These are phyloP conservation scores for Catharus minimus DNA, from an alignment of 2,113 vertebrate genomes.

Conservation along the genomic window DNA sequence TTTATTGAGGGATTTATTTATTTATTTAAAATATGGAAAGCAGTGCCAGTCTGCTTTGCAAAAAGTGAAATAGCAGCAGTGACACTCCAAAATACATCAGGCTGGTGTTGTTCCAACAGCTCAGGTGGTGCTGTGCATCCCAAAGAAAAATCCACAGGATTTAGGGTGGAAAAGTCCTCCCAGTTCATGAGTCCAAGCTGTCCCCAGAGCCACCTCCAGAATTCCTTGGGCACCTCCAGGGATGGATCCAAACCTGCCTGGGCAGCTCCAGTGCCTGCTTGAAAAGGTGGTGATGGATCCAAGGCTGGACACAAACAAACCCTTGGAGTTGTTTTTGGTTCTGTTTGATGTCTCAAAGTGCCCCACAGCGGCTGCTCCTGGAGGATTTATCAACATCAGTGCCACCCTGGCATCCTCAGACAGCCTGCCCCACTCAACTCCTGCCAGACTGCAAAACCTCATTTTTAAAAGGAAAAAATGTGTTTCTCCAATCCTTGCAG, in stretches of 20 bases:
- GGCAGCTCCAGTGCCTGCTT: accelerated
- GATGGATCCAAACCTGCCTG: not conserved
- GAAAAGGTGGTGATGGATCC: not conserved
- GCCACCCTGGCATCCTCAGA: not conserved
- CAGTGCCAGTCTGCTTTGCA: not conserved
- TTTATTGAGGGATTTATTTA: slow-evolving; percentile 1
- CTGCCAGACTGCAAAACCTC: not conserved
- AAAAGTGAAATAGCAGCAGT: not conserved
- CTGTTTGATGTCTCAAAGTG: not conserved
- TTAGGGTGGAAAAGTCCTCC: not conserved
- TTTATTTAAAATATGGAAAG: too few species aligned
- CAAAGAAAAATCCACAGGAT: not conserved
- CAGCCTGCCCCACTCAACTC: not conserved
- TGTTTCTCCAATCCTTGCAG: not conserved
- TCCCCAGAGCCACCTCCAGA: not conserved
- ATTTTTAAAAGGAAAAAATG: not conserved
- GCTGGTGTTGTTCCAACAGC: not conserved
- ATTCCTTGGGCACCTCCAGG: not conserved
- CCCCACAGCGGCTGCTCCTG: not conserved
- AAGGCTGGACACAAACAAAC: not conserved
- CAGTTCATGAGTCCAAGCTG: accelerated
- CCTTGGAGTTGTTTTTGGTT: not conserved
- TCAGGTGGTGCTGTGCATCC: not conserved
- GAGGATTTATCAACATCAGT: not conserved
- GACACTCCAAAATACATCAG: not conserved